Evolutionary conservation across 1,140 invertebrate species (phyloP).

Genomic region (Caenorhabditis tropicalis): DNA sequence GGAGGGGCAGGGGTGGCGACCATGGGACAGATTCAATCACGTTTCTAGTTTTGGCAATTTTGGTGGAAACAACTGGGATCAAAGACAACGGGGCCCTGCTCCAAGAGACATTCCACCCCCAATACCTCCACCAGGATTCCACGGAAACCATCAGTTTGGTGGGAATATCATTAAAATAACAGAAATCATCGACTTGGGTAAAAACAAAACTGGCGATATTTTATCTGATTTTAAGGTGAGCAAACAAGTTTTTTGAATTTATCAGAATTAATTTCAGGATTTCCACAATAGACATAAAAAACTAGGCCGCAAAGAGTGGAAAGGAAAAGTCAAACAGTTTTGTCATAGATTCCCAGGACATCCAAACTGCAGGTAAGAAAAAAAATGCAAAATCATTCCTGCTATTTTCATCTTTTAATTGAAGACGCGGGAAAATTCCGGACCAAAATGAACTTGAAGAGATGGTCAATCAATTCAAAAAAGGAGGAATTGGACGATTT

Average conservation of each 20-base stretch:
- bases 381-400: too few relatives aligned
- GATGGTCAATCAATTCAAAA: not conserved
- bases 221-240: not conserved
- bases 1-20: constrained; percentile 27
- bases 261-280: not conserved
- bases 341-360: constrained; percentile 47
- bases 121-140: constrained; percentile 3
- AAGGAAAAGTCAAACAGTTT: constrained; percentile 28
- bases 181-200: constrained; percentile 4
- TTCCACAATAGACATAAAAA: not conserved
- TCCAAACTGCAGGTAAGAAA: constrained; percentile 34
- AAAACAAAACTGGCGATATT: not conserved
- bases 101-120: not conserved
- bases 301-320: constrained; percentile 26
- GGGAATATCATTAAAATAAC: not conserved
- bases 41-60: not conserved
- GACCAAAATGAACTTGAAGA: constrained; percentile 32
- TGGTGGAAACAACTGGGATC: not conserved
- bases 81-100: not conserved
- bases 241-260: not conserved
- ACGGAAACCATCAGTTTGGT: not conserved
- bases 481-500: constrained; percentile 17
- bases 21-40: constrained; percentile 18
- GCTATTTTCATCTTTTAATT: not conserved
- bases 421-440: not conserved